phyloP scores from a whole-genome alignment of 2,888 invertebrate species.

The Metallyticus violacea region DNA sequence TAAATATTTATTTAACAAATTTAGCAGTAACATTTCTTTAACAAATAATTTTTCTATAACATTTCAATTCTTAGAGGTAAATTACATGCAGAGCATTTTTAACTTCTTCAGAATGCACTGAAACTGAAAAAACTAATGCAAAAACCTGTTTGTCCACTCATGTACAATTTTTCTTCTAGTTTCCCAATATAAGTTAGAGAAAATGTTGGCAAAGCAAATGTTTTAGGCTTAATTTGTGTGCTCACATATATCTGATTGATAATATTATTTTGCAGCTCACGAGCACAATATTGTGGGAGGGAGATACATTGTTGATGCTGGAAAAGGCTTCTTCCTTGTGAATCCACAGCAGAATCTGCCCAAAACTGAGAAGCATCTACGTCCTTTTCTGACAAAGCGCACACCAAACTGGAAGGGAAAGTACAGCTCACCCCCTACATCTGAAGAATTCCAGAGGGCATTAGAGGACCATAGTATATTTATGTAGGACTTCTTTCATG shows the following conservation, averaged over 20 bases:
- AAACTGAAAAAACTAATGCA: no score
- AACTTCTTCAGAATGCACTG: no score
- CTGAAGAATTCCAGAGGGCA: slow-evolving; percentile 53
- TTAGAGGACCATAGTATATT: slow-evolving; percentile 59
- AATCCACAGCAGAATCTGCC: slow-evolving; percentile 65
- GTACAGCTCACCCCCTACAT: slow-evolving; percentile 55
- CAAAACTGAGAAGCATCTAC: slow-evolving; percentile 61
- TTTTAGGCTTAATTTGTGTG: no score
- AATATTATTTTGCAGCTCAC: slow-evolving; percentile 42
- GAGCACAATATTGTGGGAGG: slow-evolving; percentile 48
- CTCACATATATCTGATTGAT: not conserved
- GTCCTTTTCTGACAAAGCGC: slow-evolving; percentile 56
- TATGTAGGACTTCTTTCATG: slow-evolving; percentile 52
- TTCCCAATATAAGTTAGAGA: no score
- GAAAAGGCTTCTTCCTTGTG: slow-evolving; percentile 56
- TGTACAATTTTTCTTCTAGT: no score
- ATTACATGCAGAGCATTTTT: no score
- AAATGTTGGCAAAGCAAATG: no score
- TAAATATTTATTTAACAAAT: no score
- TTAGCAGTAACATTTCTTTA: no score
- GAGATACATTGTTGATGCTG: slow-evolving; percentile 46
- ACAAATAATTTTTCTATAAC: no score
- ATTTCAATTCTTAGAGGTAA: no score
- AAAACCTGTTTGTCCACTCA: no score
- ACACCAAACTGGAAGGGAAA: slow-evolving; percentile 50